Percentiles rank a stretch among this genome's conserved stretches.
phyloP scores from a whole-genome alignment of 2,888 invertebrate genomes.

The Acholoe squamosa region DNA sequence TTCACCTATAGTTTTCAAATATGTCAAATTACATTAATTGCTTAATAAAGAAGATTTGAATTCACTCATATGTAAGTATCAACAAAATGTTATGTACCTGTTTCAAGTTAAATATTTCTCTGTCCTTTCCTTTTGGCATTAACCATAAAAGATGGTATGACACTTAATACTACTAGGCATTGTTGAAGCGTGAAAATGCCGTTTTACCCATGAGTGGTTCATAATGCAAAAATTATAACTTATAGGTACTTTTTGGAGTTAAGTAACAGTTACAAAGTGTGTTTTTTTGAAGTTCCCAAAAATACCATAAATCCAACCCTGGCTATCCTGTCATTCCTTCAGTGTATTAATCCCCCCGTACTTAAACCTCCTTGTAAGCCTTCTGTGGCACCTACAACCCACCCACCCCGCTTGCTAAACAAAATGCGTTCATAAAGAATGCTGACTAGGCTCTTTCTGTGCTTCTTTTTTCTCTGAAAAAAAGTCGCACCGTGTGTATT shows the following conservation, averaged over 20 bases:
- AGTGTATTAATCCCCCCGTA: neutral
- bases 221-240: neutral
- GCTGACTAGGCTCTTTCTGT: constrained; percentile 57
- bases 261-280: neutral
- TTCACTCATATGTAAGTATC: neutral
- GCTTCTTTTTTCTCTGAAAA: constrained; percentile 49
- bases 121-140: neutral
- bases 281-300: no score
- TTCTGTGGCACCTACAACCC: neutral
- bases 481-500: constrained; percentile 59
- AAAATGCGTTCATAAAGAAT: constrained; percentile 42
- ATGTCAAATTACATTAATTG: neutral
- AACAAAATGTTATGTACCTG: neutral
- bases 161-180: constrained; percentile 8
- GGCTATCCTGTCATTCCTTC: neutral
- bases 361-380: neutral
- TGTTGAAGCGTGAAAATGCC: neutral
- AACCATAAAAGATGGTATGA: constrained; percentile 23
- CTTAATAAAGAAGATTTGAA: neutral
- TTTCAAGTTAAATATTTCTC: neutral
- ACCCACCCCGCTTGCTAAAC: neutral
- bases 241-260: constrained; percentile 5
- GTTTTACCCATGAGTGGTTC: constrained; percentile 15
- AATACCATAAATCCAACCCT: no score
- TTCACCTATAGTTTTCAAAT: neutral